Base-by-base conservation (phyloP, 2,113 vertebrate genomes). In the Oxygymnocypris stewartii region DNA sequence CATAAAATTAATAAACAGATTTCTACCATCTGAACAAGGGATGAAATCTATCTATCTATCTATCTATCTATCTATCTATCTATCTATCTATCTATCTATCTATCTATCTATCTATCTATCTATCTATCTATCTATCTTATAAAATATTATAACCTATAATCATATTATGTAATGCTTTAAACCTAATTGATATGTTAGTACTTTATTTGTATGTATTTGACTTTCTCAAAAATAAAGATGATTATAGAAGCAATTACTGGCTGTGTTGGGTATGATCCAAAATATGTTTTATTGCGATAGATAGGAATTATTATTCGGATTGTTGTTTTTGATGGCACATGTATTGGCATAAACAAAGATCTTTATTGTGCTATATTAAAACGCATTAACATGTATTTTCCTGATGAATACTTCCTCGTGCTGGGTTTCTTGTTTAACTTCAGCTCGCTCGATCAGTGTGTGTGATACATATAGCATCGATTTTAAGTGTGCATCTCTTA, bases 1-100 rank as follows among this genome's bases (percentile, higher is more conserved):
- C 11, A 73, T 73, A 1, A 31, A 14, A 63, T 63, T 0, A 73
- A 73, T 40, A 37, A 40, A 42, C 8, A 20, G 67, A 10, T 35
- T 67, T 69, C 14, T 31, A 69, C 65, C 31, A 69, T 6, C 65
- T 67, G 11, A 63, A 25, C 61, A 25, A 63, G 44, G 44, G 47
- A 49, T 49, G 47, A 25, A 14, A n/a, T n/a, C n/a, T n/a, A n/a
- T n/a, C n/a, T n/a, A n/a, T n/a, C n/a, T n/a, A n/a, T n/a, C n/a
- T n/a, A n/a, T n/a, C n/a, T n/a, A 63, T 63, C 59, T 63, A 63
- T 63, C 63, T 65, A 67, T 67, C 63, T 67, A 67, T 63, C 61
- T 63, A 63, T 65, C 61, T 65, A 28, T 63, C 59, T 61, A 61
- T 61, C 57, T 61, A 61, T 63, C 59, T 63, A 63, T 63, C 59